phyloP scores from a whole-genome alignment of 2,888 invertebrate genomes.

The Zelleria hepariella region DNA sequence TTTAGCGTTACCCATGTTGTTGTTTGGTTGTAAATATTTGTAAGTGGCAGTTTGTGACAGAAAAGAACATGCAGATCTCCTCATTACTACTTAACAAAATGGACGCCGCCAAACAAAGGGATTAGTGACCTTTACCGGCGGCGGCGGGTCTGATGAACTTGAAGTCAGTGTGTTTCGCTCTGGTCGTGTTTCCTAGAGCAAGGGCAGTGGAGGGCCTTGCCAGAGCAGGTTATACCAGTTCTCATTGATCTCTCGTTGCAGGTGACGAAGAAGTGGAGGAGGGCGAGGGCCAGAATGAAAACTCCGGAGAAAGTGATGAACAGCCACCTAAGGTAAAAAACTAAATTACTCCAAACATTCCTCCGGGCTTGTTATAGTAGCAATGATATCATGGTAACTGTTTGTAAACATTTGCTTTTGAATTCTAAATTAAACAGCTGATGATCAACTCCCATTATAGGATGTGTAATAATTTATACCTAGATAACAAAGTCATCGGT shows the following conservation, averaged over 20 bases:
- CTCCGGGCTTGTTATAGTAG: background rate
- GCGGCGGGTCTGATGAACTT: background rate
- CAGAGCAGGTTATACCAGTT: slow-evolving; percentile 57
- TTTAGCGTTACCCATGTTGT: slow-evolving; percentile 44
- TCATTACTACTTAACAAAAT: slow-evolving; percentile 82
- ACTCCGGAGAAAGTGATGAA: slow-evolving; percentile 83
- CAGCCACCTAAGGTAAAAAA: slow-evolving; percentile 70
- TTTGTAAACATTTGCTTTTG: slow-evolving; percentile 6
- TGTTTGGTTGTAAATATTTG: slow-evolving; percentile 66
- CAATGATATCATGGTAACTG: background rate
- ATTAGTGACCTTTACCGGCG: slow-evolving; percentile 73
- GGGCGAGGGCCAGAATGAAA: slow-evolving; percentile 76
- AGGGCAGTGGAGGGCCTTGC: slow-evolving; percentile 33
- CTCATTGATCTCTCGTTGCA: slow-evolving; percentile 47
- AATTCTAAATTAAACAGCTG: background rate
- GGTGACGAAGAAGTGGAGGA: slow-evolving; percentile 81
- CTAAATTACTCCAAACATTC: background rate
- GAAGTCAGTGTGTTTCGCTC: background rate
- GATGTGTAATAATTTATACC: background rate
- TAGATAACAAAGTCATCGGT: too few relatives aligned
- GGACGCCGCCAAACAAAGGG: slow-evolving; percentile 84
- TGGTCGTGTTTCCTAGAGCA: slow-evolving; percentile 24
- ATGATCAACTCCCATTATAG: background rate
- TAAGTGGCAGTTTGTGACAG: slow-evolving; percentile 71
- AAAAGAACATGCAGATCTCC: slow-evolving; percentile 78